These are phyloP conservation scores for Heterodera filipjevi DNA, from an alignment of 2,888 invertebrate species.

Conservation along the genomic window DNA sequence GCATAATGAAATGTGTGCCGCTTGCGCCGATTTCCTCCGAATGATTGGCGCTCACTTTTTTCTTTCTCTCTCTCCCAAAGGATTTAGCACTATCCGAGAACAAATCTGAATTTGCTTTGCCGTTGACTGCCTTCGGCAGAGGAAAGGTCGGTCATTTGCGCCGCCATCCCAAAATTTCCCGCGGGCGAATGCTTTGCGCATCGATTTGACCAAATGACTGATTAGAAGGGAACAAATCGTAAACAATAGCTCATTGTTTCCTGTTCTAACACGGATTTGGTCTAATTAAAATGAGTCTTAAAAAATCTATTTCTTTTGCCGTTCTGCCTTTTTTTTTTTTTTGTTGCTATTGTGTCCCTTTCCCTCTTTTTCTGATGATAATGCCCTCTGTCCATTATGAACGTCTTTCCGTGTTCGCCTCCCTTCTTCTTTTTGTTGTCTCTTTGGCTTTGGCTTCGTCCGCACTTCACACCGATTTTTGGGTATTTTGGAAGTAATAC, in stretches of 20 bases:
- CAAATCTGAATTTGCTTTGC: neutral
- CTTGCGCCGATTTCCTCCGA: too few relatives aligned
- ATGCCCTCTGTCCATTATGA: conserved; percentile 17
- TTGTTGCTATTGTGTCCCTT: too few relatives aligned
- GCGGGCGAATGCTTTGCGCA: neutral
- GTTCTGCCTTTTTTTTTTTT: too few relatives aligned
- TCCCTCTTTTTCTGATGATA: too few relatives aligned
- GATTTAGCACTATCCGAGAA: neutral
- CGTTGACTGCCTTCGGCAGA: neutral
- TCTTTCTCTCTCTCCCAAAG: neutral
- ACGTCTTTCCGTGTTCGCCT: conserved; percentile 35
- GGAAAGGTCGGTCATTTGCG: neutral
- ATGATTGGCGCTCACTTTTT: neutral
- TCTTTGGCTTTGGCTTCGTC: conserved; percentile 41
- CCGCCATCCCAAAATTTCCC: neutral
- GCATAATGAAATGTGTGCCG: too few relatives aligned
- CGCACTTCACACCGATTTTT: conserved; percentile 46
- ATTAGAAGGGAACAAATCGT: neutral
- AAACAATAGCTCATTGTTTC: neutral
- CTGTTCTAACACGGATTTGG: neutral
- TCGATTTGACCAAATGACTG: neutral
- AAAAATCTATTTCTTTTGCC: neutral
- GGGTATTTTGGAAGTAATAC: conserved; percentile 29
- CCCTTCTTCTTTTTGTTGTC: conserved; percentile 41
- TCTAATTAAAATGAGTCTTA: too few relatives aligned